Evolutionary conservation across 2,113 vertebrate genomes (phyloP), one percentile per base, ranked within the genome.

Genomic region (Passer montanus): DNA sequence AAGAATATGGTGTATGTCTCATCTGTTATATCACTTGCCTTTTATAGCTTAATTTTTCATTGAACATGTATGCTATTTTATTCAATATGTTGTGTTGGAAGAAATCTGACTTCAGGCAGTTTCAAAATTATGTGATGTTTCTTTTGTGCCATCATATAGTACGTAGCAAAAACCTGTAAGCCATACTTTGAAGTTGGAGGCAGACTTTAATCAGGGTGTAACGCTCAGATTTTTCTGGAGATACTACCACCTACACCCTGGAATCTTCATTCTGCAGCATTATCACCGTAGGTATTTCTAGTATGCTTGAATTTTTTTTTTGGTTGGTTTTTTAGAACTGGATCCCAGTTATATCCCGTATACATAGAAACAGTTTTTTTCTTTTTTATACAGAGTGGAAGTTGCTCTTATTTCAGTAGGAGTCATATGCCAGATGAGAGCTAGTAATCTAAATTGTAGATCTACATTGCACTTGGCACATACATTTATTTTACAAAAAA

Each of bases 81-180:
- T 69, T 89, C n/a, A 68, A 0, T 79, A 15, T 68, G 26, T 64
- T 87, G 60, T 56, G 35, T 30, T 95, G 68, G 67, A 90, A 89
- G 64, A 70, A 84, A 86, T 88, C 35, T 94, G 72, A 37, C 76
- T 92, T 77, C 43, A 77, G 80, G 76, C 80, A 72, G 44, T 93
- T 97, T 91, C 49, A 60, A 67, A 89, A 90, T 87, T 63, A 86
- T 1, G 0, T 26, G 47, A 6, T 94, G 41, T 94, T 93, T 77
- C 83, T 90, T 87, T 87, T 67, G 39, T 90, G 49, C 63, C 47
- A 47, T 92, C 13, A 3, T 63, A 39, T 27, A 56, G 8, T 64
- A 68, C 0, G 0, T 15, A 83, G 31, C 21, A 84, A 87, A 92
- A 87, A 43, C 39, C 22, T 60, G 21, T 41, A 77, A 93, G 30